Evolutionary conservation across 1,140 invertebrate genomes (phyloP).

Genomic region (Prorops nasuta): DNA sequence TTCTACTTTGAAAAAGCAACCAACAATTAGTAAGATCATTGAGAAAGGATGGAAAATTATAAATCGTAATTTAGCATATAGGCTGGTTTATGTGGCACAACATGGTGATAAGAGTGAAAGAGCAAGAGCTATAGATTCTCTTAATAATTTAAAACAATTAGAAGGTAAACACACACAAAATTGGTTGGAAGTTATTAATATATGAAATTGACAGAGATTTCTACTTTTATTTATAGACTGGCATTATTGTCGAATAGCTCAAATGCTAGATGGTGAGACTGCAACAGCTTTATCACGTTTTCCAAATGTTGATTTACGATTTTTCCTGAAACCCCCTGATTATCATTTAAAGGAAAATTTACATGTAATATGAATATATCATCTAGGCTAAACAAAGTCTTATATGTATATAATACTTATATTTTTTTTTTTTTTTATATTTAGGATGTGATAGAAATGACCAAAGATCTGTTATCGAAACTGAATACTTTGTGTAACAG

Average conservation of each 20-base stretch:
- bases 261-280: constrained; percentile 65
- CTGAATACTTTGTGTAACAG: constrained; percentile 54
- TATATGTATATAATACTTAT: neutral
- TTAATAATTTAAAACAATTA: constrained; percentile 43
- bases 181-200: constrained; percentile 2
- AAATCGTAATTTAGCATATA: constrained; percentile 34
- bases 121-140: constrained; percentile 37
- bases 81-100: constrained; percentile 40
- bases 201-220: neutral
- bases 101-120: constrained; percentile 32
- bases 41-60: constrained; percentile 45
- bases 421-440: constrained; percentile 17
- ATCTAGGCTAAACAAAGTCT: constrained; percentile 1
- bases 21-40: constrained; percentile 30
- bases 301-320: constrained; percentile 58
- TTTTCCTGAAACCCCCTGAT: constrained; percentile 66
- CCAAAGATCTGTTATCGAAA: constrained; percentile 59
- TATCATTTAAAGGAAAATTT: constrained; percentile 51
- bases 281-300: constrained; percentile 64
- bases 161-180: constrained; percentile 35
- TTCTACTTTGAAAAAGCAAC: constrained; percentile 22
- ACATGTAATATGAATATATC: constrained; percentile 44
- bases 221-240: constrained; percentile 50
- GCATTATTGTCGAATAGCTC: constrained; percentile 65
- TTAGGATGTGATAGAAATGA: constrained; percentile 55